These are phyloP conservation scores for Mayetiola destructor DNA, from an alignment of 2,888 invertebrate species.

Conservation along the genomic window DNA sequence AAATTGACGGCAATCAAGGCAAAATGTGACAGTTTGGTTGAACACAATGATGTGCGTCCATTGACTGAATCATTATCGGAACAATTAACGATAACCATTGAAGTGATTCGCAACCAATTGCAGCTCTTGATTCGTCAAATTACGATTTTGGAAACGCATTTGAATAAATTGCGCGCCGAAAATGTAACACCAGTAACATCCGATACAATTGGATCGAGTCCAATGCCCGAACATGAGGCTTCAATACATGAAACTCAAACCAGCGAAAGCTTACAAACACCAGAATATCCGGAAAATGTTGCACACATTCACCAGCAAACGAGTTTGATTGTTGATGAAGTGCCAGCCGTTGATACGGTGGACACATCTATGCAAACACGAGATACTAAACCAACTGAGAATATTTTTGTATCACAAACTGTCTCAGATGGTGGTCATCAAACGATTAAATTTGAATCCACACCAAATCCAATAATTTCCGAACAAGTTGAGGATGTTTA, in stretches of 20 bases:
- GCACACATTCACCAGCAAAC: constrained; percentile 47
- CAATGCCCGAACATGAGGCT: constrained; percentile 49
- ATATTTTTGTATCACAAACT: constrained; percentile 50
- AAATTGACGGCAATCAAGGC: constrained; percentile 37
- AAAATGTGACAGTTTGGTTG: constrained; percentile 37
- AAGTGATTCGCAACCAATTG: constrained; percentile 46
- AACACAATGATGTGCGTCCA: constrained; percentile 36
- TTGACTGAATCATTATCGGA: constrained; percentile 38
- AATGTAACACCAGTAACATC: no score
- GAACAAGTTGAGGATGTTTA: constrained; percentile 45
- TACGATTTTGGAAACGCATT: constrained; percentile 38
- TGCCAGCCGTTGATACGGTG: constrained; percentile 23
- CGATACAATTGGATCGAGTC: constrained; percentile 55
- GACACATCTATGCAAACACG: constrained; percentile 32
- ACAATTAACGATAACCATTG: constrained; percentile 42
- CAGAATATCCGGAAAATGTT: constrained; percentile 40
- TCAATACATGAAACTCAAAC: constrained; percentile 48
- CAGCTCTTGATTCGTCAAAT: constrained; percentile 45
- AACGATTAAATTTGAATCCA: constrained; percentile 56
- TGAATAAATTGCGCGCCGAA: constrained; percentile 26
- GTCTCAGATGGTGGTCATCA: constrained; percentile 49
- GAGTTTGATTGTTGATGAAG: constrained; percentile 32
- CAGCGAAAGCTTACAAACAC: constrained; percentile 39
- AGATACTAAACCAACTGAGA: constrained; percentile 41
- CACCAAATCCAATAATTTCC: constrained; percentile 40